Evolutionary conservation across 2,888 invertebrate species (phyloP), one percentile per base, ranked within the genome.

Genomic region (Aphidius colemani): DNA sequence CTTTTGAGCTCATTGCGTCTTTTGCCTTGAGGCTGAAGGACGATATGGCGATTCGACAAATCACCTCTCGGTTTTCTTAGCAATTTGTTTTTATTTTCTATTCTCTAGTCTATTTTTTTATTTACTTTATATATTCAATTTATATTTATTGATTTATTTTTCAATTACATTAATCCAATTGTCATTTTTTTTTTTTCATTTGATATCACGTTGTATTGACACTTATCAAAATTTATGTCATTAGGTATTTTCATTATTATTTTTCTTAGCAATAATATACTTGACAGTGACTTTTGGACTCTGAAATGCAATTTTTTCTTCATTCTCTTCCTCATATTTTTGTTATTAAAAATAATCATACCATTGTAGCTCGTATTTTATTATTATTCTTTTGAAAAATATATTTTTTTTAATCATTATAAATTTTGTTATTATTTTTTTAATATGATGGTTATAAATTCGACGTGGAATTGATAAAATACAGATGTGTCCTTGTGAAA

Each of bases 21-120:
- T 41, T 53, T 43, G 41, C 53, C 53, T 53, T 53, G 53, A 53
- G 53, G 13, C 11, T 43, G 53, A 43, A 53, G 53, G 53, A 53
- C 53, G 41, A 43, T 45, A 18, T 45, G 8, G 13, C 13, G 44
- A 56, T 45, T 56, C 56, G 30, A 56, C 45, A 13, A 45, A 18
- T 56, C 45, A 30, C 56, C 18, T 45, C 30, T 56, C 9, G 5
- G 3, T 30, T 30, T 30, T 30, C 41, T 56, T 45, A 43, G 51
- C 46, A 51, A 61, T 56, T 43, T 53, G 39, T 18, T 18, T 2
- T 30, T 30, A 30, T 30, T 30, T 30, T 30, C 30, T 30, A 30
- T 30, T 30, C 30, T 30, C 3, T 30, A 30, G 30, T 30, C 30
- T 30, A 1, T 30, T 30, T 30, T 30, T 30, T 30, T 30, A 30